Conservation (phyloP, 2,888 invertebrate species). For the Platycheirus albimanus region DNA sequence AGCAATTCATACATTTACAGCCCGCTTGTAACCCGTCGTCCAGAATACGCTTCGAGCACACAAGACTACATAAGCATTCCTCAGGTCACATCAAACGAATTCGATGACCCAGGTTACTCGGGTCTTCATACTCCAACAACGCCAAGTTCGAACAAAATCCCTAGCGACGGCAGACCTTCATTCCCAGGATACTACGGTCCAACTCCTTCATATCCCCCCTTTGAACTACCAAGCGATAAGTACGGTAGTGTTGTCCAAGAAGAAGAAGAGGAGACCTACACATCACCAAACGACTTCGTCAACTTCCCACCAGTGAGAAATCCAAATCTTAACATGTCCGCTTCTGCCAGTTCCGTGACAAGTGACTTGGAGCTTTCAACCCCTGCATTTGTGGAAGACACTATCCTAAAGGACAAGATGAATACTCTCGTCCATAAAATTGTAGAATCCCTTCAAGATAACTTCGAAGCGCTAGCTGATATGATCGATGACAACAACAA, state of each 20-base stretch:
- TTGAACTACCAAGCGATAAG: constrained; percentile 79
- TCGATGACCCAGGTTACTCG: constrained; percentile 82
- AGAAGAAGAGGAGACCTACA: constrained; percentile 84
- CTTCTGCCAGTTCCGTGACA: constrained; percentile 83
- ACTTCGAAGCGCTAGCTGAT: constrained; percentile 91
- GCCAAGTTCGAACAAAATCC: constrained; percentile 76
- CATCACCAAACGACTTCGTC: constrained; percentile 87
- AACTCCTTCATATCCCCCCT: constrained; percentile 81
- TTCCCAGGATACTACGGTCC: constrained; percentile 82
- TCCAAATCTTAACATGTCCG: constrained; percentile 90
- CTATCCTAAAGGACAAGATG: constrained; percentile 90
- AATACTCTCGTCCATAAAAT: constrained; percentile 92
- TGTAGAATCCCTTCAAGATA: constrained; percentile 91
- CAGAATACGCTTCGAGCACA: constrained; percentile 74
- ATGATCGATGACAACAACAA: constrained; percentile 86
- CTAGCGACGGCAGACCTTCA: constrained; percentile 80
- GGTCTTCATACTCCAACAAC: constrained; percentile 78
- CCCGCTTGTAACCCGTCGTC: constrained; percentile 79
- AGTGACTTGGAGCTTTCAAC: constrained; percentile 88
- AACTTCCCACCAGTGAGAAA: constrained; percentile 94
- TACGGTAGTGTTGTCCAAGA: constrained; percentile 77
- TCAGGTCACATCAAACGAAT: constrained; percentile 80
- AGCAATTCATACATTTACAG: constrained; percentile 83
- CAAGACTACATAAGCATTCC: constrained; percentile 76
- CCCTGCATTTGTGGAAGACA: constrained; percentile 90